Conservation (phyloP, 2,797 vertebrate species). For the Salmo trutta region DNA sequence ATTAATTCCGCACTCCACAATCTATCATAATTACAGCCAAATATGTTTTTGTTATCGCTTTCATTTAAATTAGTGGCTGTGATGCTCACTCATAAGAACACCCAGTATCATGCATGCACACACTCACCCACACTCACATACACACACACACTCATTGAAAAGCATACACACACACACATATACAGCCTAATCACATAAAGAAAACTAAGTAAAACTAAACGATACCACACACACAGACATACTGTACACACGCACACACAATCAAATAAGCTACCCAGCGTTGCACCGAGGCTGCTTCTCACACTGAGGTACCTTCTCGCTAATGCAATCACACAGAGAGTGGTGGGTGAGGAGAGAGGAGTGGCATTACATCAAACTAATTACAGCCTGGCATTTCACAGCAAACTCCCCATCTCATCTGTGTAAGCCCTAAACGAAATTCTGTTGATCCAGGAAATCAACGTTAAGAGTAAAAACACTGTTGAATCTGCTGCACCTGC, state of each 20-base stretch:
- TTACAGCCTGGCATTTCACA: constrained; percentile 34
- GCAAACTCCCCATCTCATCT: not conserved
- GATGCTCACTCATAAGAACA: constrained; percentile 32
- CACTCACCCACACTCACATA: not conserved
- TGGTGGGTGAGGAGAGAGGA: not conserved
- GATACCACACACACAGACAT: not conserved
- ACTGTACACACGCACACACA: not conserved
- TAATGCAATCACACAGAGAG: constrained; percentile 17
- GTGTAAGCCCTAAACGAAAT: constrained; percentile 13
- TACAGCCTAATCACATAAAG: constrained; percentile 28
- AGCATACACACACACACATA: not conserved
- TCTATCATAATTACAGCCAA: constrained; percentile 75
- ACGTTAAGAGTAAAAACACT: not conserved
- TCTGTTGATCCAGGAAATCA: constrained; percentile 8
- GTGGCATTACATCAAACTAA: constrained; percentile 27
- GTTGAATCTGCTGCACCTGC: not conserved
- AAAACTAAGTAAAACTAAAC: not conserved
- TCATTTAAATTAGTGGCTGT: constrained; percentile 63
- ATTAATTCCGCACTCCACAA: constrained; percentile 65
- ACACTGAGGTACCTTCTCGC: constrained; percentile 1
- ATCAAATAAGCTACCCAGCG: constrained; percentile 18
- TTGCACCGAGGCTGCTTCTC: not conserved
- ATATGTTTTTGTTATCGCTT: constrained; percentile 71
- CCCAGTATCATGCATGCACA: constrained; percentile 10
- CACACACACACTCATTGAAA: not conserved